A percentile compares a stretch with the other conserved stretches of the same genome.
phyloP scores from a whole-genome alignment of 2,888 invertebrate genomes.

The Marronus borbonicus region DNA sequence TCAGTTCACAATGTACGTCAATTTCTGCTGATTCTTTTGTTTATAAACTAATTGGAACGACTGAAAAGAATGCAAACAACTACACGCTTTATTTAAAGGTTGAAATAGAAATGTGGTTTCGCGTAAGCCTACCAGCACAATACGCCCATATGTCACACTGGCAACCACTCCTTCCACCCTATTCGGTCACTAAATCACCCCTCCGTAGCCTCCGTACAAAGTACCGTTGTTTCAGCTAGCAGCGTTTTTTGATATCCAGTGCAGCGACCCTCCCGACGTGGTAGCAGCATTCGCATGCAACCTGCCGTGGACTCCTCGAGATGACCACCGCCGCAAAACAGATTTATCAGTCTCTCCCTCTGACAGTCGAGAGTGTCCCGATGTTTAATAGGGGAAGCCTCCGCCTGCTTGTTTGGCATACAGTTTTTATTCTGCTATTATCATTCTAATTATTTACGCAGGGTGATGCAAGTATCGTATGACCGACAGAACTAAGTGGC shows the following conservation, averaged over 20 bases:
- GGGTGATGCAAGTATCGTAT: constrained; percentile 63
- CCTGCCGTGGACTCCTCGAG: constrained; percentile 65
- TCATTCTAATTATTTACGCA: constrained; percentile 70
- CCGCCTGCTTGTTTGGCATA: constrained; percentile 66
- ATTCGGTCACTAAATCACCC: constrained; percentile 61
- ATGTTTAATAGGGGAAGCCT: constrained; percentile 63
- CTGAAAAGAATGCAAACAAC: background rate
- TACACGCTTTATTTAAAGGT: constrained; percentile 33
- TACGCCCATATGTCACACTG: constrained; percentile 58
- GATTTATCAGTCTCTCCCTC: constrained; percentile 69
- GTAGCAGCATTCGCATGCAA: constrained; percentile 59
- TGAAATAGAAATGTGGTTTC: constrained; percentile 47
- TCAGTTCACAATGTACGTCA: too few relatives aligned
- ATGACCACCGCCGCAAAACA: constrained; percentile 68
- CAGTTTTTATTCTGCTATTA: constrained; percentile 70
- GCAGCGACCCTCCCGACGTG: constrained; percentile 48
- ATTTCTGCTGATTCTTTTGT: too few relatives aligned
- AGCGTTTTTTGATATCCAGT: constrained; percentile 57
- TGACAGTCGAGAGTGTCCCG: constrained; percentile 67
- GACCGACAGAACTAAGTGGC: constrained; percentile 71
- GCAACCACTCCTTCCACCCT: constrained; percentile 55
- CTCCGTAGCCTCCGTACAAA: constrained; percentile 59
- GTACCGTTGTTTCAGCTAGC: constrained; percentile 55
- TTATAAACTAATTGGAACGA: too few relatives aligned
- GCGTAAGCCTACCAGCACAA: constrained; percentile 46